Conservation (phyloP, 2,113 vertebrate species). For the Saccopteryx bilineata region DNA sequence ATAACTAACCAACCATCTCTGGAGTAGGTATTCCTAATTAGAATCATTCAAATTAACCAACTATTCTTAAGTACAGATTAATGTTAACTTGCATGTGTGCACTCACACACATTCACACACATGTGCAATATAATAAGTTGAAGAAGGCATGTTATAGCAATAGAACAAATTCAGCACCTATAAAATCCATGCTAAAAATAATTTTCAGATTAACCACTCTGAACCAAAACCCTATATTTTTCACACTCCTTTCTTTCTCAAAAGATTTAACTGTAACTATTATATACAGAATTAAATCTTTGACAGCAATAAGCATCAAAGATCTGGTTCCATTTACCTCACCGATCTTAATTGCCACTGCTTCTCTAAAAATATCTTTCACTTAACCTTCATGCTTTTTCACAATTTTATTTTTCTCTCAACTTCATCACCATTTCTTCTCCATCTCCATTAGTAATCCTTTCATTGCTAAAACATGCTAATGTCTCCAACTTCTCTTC, state of each 20-base stretch:
- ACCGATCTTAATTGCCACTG: neutral
- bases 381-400: neutral
- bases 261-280: neutral
- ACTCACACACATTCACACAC: neutral
- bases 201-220: neutral
- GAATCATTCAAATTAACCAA: constrained; percentile 4
- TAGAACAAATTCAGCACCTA: neutral
- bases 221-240: neutral
- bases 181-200: neutral
- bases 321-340: neutral
- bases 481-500: neutral
- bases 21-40: neutral
- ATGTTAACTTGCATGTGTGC: neutral
- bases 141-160: neutral
- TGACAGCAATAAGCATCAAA: neutral
- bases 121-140: neutral
- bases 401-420: neutral
- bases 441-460: neutral
- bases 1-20: neutral
- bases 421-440: neutral
- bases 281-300: neutral
- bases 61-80: neutral
- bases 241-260: neutral
- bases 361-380: neutral
- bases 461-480: neutral